A percentile compares a stretch with the other conserved stretches of the same genome.
Evolutionary conservation across 30 jellyfish, hydroid and myxozoan species (phyloP).

Genomic region (Cassiopea xamachana): DNA sequence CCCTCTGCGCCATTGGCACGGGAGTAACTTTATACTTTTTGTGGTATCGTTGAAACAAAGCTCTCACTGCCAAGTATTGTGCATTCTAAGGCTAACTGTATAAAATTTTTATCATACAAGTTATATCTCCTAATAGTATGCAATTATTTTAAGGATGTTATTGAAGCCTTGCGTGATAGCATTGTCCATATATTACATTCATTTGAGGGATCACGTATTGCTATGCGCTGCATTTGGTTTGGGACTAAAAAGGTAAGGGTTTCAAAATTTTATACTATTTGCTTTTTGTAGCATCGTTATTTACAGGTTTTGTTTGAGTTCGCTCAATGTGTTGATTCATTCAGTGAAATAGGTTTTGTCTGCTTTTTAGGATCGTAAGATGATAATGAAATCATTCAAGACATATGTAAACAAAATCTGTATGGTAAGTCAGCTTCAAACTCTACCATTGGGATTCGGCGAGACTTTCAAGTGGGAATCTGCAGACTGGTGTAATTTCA

Average conservation of each 20-base stretch:
- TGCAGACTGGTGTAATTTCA: neutral
- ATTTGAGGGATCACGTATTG: constrained; percentile 83
- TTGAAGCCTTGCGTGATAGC: constrained; percentile 73
- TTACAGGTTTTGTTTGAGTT: too few relatives aligned
- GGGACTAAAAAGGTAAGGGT: constrained; percentile 77
- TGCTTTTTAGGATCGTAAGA: constrained; percentile 83
- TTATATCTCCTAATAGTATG: too few relatives aligned
- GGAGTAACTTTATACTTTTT: too few relatives aligned
- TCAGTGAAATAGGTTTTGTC: neutral
- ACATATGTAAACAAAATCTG: constrained; percentile 81
- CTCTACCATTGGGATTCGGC: neutral
- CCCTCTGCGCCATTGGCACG: too few relatives aligned
- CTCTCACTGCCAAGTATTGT: too few relatives aligned
- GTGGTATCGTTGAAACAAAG: too few relatives aligned
- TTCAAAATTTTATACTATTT: neutral
- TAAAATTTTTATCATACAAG: too few relatives aligned
- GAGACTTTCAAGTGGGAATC: neutral
- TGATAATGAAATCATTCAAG: constrained; percentile 81
- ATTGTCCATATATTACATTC: constrained; percentile 86
- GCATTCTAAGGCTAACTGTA: too few relatives aligned
- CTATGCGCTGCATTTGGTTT: constrained; percentile 92
- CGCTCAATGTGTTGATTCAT: too few relatives aligned
- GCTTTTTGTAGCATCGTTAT: neutral
- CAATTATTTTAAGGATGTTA: constrained; percentile 63
- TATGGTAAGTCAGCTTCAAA: constrained; percentile 63